Evolutionary conservation across 2,797 vertebrate genomes (phyloP), one percentile per base, ranked within the genome.

Genomic region (Anguilla megastoma): DNA sequence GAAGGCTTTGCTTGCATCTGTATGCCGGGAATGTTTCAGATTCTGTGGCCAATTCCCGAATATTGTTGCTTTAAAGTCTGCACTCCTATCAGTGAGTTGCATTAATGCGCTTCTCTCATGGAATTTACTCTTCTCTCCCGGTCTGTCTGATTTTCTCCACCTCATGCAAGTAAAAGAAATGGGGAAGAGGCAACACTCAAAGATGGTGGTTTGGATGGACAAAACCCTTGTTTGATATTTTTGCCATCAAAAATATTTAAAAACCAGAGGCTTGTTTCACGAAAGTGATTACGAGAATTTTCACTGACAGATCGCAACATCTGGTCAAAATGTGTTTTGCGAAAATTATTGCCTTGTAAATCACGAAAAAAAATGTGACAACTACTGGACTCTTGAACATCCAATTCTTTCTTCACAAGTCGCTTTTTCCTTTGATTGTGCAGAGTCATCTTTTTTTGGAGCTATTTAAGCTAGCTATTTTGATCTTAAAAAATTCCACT

Each of bases 11-110:
- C 12, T 41, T 36, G 74, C 74, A 79, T 92, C 90, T 79, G 69
- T 8, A 60, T 88, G 88, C 76, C 58, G 45, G n/a, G 89, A 89
- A 89, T 33, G 60, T 86, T 89, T 85, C 66, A n/a, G 18, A 69
- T 87, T 87, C 54, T 4, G 48, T 63, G 84, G 33, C 33, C 74
- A 27, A 63, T 89, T 86, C 90, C 56, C 52, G 82, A 91, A 87
- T 91, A 85, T 86, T 86, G 89, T 89, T 85, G 88, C 89, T 90
- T 90, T 18, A 41, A 79, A 79, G 74, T 79, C 3, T 18, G 0
- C 74, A 7, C 74, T 18, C 74, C 33, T 79, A 80, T 80, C 16
- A 82, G 21, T 82, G 41, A 10, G 41, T 45, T 45, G 6, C 14
- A 5, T 80, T 45, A 80, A 41, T 7, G 33, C 88, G 41, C 12